Conservation (phyloP, 2,113 vertebrate genomes). For the Brachionichthys hirsutus region DNA sequence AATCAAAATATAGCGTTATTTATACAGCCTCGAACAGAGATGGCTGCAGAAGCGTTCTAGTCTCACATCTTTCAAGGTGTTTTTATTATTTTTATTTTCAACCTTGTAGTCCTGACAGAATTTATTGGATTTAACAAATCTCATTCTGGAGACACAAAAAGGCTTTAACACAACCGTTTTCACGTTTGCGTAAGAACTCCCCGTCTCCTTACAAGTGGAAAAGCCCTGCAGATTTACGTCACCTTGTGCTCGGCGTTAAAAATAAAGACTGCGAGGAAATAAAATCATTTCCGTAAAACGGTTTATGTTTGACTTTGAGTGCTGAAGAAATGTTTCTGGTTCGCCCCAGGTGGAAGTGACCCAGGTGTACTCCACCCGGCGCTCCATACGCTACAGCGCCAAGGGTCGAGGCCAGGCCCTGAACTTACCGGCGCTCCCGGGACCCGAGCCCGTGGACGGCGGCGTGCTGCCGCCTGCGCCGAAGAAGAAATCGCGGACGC, state of each 20-base stretch:
- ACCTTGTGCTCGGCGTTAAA: no score
- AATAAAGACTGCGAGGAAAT: no score
- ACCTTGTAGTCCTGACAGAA: neutral
- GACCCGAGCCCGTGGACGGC: constrained; percentile 53
- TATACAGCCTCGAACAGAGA: no score
- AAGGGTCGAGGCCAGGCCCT: constrained; percentile 45
- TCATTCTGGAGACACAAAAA: no score
- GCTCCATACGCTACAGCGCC: constrained; percentile 68
- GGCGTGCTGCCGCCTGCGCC: constrained; percentile 59
- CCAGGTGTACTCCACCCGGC: constrained; percentile 57
- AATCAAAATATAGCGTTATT: no score
- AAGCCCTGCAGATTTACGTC: no score
- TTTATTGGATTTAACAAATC: neutral
- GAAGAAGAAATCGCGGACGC: constrained; percentile 89
- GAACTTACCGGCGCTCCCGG: constrained; percentile 48
- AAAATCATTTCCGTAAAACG: no score
- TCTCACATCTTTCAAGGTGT: no score
- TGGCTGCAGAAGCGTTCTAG: no score
- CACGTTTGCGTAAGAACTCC: neutral
- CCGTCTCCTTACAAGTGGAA: no score
- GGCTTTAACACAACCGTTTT: neutral
- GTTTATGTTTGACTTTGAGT: neutral
- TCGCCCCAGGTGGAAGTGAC: constrained; percentile 63
- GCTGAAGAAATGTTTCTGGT: constrained; percentile 12
- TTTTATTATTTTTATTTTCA: no score